Evolutionary conservation across 37 sponge, comb jelly and placozoan species (phyloP), one percentile per base, ranked within the genome.

Genomic region (Ianthella basta): DNA sequence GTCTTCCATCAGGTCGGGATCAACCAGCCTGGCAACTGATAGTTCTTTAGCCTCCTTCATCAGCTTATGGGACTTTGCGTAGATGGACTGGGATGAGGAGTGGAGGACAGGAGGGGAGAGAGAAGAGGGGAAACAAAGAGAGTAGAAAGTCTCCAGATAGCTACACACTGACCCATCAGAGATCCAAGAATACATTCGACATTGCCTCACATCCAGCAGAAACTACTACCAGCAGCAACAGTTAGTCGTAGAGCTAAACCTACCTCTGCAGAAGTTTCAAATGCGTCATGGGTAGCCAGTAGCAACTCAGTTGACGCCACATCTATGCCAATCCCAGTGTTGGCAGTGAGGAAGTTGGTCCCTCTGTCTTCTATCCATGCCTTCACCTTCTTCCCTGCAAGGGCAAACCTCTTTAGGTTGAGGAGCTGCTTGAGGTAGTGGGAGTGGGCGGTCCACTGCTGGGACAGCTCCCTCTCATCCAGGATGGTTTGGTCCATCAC

Each of bases 291-390:
- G 25, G 67, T 30, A 27, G 82, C 75, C 36, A 92, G 78, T 27
- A 92, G 69, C 29, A 25, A 0, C 59, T 74, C 32, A 60, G 68
- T 38, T 12, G 72, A 57, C 6, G 63, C 66, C 16, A 24, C 59
- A 55, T 75, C 67, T 20, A 0, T 61, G 0, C 92, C 92, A 41
- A 92, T 78, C 54, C 38, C 57, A 39, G 39, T 82, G 33, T 82
- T 68, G 68, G 79, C 50, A 32, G 79, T 32, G 19, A 92, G 80
- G 41, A 88, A 88, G 34, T 60, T 55, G 36, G 67, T 56, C 0
- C 92, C 92, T 20, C n/a, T 30, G 44, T 88, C 74, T 23, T 24
- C 56, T 6, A 92, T 35, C 92, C 92, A 92, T 41, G 32, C n/a
- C 81, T 60, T 60, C 33, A 92, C 92, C 79, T 88, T 86, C 56